A percentile compares a stretch with the other conserved stretches of the same genome.
Conservation (phyloP, 1,140 invertebrate species). For the Littorina saxatilis region DNA sequence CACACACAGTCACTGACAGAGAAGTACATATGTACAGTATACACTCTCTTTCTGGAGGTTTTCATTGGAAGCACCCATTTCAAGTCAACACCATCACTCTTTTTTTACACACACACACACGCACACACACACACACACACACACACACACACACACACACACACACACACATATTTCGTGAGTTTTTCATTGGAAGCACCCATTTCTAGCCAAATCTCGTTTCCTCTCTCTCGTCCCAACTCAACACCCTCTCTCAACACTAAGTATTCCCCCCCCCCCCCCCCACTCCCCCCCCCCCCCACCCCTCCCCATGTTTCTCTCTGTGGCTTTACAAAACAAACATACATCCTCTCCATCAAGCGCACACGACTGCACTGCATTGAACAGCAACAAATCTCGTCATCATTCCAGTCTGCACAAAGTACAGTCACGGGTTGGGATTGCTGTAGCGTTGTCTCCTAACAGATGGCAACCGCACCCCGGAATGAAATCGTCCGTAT, state of each 20-base stretch:
- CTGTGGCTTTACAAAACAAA: not conserved
- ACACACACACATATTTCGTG: not conserved
- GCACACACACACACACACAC: not conserved
- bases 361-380: not conserved
- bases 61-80: no score
- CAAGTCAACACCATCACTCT: no score
- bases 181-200: no score
- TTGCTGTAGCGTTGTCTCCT: not conserved
- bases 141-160: constrained; percentile 23
- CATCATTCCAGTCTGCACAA: no score
- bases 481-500: constrained; percentile 51
- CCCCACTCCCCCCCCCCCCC: constrained; percentile 6
- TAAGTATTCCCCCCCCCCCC: not conserved
- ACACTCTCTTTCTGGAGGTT: no score
- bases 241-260: not conserved
- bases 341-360: not conserved
- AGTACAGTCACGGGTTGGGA: no score
- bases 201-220: no score
- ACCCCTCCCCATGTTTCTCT: not conserved
- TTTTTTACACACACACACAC: not conserved
- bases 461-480: constrained; percentile 30
- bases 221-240: not conserved
- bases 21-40: no score
- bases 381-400: no score
- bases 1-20: no score